Base-by-base conservation (phyloP, 2,113 vertebrate genomes). In the Polypterus bichir region DNA sequence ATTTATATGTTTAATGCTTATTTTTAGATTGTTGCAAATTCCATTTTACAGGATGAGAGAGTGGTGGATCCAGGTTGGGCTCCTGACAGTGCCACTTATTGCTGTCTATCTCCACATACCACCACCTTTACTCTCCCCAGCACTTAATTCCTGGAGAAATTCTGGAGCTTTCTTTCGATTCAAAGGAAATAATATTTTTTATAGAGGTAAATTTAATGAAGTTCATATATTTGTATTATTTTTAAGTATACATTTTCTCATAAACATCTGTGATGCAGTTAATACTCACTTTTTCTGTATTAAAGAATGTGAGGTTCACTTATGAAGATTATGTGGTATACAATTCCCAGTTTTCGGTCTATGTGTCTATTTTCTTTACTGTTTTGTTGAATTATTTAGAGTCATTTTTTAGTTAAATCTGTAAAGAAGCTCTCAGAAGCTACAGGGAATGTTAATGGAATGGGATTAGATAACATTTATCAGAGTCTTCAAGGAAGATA, bases 51-150 rank as follows among this genome's bases (percentile, higher is more conserved):
- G 81, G 67, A 92, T 94, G 92, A 89, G 77, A 79, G 93, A 97
- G 78, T 92, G 93, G 92, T 97, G 93, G 94, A 69, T 94, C 7
- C 91, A 92, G 57, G 84, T 93, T 68, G 85, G 85, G 51, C 70
- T 97, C 7, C 67, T 97, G 72, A 87, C 73, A 0, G 69, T 95
- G 49, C 92, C 94, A 9, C 85, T 98, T 65, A 70, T 94, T 0
- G 92, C 95, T 0, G 85, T 95, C 1, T 98, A 97, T 76, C 84
- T 95, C 62, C 88, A 96, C 74, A 83, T 98, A 74, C 94, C 93
- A 0, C 84, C 91, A 1, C 93, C 93, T 0, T 82, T 87, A 68
- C 87, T 88, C 0, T 96, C 93, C 1, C 81, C 89, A 0, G 82
- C 89, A 0, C 87, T 97, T 7, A 84, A 82, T 59, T 85, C 83